phyloP scores from a whole-genome alignment of 1,140 invertebrate genomes.

The Drosophila busckii region DNA sequence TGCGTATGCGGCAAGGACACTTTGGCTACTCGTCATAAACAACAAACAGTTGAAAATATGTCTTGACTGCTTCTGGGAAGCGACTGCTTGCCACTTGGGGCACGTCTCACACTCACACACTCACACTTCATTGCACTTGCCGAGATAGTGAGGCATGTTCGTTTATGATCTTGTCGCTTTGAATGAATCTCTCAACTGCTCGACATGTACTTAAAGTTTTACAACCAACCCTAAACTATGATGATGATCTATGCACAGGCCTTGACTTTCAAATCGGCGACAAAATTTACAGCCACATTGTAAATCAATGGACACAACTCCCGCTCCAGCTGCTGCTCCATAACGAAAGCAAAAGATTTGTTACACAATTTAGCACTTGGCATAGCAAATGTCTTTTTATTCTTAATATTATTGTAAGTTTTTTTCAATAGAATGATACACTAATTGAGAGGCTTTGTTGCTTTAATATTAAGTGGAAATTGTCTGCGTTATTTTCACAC shows the following conservation, averaged over 20 bases:
- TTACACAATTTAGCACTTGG: no score
- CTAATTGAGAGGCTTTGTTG: conserved; percentile 42
- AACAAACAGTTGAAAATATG: conserved; percentile 21
- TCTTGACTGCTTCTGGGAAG: conserved; percentile 21
- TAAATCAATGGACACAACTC: conserved; percentile 24
- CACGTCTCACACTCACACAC: conserved; percentile 21
- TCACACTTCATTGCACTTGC: conserved; percentile 19
- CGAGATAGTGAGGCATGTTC: no score
- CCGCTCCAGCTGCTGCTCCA: conserved; percentile 21
- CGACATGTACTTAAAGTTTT: conserved; percentile 27
- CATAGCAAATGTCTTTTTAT: no score
- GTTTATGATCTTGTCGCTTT: conserved; percentile 26
- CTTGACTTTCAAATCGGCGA: conserved; percentile 20
- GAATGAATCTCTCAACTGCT: conserved; percentile 25
- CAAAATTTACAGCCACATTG: conserved; percentile 28
- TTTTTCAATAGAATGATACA: no score
- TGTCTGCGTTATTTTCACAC: conserved; percentile 23
- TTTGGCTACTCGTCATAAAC: conserved; percentile 42
- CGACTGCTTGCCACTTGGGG: conserved; percentile 5
- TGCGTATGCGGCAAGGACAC: no score
- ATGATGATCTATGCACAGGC: conserved; percentile 21
- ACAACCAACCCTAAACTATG: conserved; percentile 11
- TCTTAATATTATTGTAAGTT: no score
- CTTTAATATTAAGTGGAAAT: conserved; percentile 15
- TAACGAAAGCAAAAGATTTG: no score